Evolutionary conservation across 2,797 vertebrate genomes (phyloP), one percentile per base, ranked within the genome.

Genomic region (Vultur gryphus): DNA sequence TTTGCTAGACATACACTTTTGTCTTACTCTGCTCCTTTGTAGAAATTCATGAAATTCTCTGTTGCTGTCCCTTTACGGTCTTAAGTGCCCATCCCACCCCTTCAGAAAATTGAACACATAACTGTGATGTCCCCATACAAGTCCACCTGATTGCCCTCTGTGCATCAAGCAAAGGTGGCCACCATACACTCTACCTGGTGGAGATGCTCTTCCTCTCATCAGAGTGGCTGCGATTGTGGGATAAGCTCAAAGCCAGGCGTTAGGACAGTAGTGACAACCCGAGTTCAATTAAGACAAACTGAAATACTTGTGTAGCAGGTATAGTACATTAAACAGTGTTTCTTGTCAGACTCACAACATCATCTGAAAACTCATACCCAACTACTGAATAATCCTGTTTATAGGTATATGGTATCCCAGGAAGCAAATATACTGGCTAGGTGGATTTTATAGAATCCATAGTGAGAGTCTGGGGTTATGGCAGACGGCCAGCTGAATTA

Each of bases 71-170:
- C 7, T 72, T 59, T 70, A 20, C 7, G 6, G 5, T 21, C 33
- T 41, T 52, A 80, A 77, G 15, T 21, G 29, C 7, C 15, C 37
- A 49, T 39, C 9, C 4, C 4, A 73, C 4, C 6, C 28, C 25
- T 85, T 75, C 52, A 75, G 46, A 90, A 95, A 62, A 80, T 77
- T 29, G 35, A 39, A 13, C 9, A n/a, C 3, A 0, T 24, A 39
- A 24, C 51, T 58, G 26, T 1, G 0, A 33, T 77, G 19, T 24
- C 7, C 25, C 20, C 48, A 23, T 29, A 16, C 5, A 3, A 2
- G 48, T 31, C n/a, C 23, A 66, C 20, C 23, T n/a, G 29, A 73
- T 17, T 70, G 21, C 29, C 13, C 20, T 28, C n/a, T 49, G 14
- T 52, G 9, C 61, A 41, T 41, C 31, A 66, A 62, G 29, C 25